phyloP scores from a whole-genome alignment of 2,797 vertebrate species.

The Percopsis omiscomaycus region DNA sequence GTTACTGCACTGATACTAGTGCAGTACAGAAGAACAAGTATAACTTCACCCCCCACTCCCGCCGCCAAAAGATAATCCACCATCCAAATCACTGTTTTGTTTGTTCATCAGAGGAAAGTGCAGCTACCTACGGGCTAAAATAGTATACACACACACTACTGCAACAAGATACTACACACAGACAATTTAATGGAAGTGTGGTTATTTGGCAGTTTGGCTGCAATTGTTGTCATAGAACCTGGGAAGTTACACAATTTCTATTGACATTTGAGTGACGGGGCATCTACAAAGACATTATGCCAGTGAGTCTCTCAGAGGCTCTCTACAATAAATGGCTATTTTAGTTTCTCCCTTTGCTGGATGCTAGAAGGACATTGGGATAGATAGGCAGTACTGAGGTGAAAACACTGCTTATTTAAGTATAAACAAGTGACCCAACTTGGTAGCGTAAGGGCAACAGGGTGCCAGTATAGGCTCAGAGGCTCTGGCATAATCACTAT shows the following conservation, averaged over 20 bases:
- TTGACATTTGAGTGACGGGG: slow-evolving; percentile 32
- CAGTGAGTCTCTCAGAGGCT: slow-evolving; percentile 15
- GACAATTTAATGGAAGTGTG: not conserved
- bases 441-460: slow-evolving; percentile 20
- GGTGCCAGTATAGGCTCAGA: slow-evolving; percentile 33
- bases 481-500: slow-evolving; percentile 38
- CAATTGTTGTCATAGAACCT: slow-evolving; percentile 36
- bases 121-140: slow-evolving; percentile 25
- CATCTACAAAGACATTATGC: slow-evolving; percentile 9
- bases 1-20: slow-evolving; percentile 41
- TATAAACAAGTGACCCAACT: slow-evolving; percentile 23
- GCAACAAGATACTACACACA: slow-evolving; percentile 18
- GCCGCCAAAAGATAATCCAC: slow-evolving; percentile 24
- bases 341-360: slow-evolving; percentile 13
- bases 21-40: not conserved
- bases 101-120: slow-evolving; percentile 34
- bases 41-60: not conserved
- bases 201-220: slow-evolving; percentile 29
- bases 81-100: slow-evolving; percentile 28
- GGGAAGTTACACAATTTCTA: slow-evolving; percentile 25
- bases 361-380: too few relatives aligned
- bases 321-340: slow-evolving; percentile 10
- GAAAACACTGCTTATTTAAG: slow-evolving; percentile 38
- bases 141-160: slow-evolving; percentile 12
- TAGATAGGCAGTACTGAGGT: slow-evolving; percentile 20